Conservation (phyloP, 2,888 invertebrate species). For the Drosophila rubida region DNA sequence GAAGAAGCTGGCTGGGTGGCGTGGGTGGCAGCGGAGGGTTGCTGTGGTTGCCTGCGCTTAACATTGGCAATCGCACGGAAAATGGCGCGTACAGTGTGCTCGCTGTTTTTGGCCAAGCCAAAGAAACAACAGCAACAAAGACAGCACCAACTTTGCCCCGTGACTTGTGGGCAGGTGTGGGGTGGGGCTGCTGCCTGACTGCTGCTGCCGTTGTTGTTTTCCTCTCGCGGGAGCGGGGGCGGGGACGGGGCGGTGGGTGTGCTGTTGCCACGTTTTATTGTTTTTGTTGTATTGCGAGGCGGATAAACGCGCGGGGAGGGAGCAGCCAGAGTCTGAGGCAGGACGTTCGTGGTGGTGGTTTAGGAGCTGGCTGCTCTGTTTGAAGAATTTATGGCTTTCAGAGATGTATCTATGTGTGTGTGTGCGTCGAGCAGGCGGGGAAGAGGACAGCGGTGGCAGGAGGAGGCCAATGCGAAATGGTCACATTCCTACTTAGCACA, state of each 20-base stretch:
- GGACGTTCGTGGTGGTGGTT: constrained; percentile 44
- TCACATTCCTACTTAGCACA: constrained; percentile 26
- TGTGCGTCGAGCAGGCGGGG: constrained; percentile 7
- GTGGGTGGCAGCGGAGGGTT: constrained; percentile 44
- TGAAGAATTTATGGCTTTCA: constrained; percentile 81
- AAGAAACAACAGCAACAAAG: constrained; percentile 37
- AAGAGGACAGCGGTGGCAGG: background rate
- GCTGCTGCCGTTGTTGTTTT: constrained; percentile 9
- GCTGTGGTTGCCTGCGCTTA: constrained; percentile 69
- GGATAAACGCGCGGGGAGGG: constrained; percentile 38
- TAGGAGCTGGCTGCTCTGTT: constrained; percentile 69
- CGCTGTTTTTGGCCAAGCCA: constrained; percentile 57
- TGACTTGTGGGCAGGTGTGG: constrained; percentile 70
- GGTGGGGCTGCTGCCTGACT: background rate
- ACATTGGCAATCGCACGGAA: constrained; percentile 78
- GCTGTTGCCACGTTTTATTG: constrained; percentile 75
- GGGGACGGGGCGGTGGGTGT: too few species aligned
- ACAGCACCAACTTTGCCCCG: constrained; percentile 55
- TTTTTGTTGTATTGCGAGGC: constrained; percentile 77
- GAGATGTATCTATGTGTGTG: constrained; percentile 76
- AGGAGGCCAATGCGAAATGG: background rate
- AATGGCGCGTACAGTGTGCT: constrained; percentile 81
- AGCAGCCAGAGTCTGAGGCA: background rate
- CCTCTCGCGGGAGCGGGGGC: too few species aligned
- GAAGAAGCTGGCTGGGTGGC: constrained; percentile 14